These are phyloP conservation scores for Eumaeus atala DNA, from an alignment of 1,140 invertebrate genomes.

Conservation along the genomic window DNA sequence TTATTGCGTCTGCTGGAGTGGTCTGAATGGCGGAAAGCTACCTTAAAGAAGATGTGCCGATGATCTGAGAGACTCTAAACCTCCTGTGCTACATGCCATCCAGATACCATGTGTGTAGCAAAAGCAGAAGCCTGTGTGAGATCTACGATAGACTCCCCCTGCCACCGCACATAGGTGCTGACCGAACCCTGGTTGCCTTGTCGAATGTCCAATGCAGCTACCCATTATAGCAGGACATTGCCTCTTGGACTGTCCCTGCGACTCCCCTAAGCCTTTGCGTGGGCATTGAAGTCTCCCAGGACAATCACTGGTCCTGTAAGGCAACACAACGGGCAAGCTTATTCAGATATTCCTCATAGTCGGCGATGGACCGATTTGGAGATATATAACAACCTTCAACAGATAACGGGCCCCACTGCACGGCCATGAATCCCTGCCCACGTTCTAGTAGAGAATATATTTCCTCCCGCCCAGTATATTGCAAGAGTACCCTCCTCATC, in stretches of 20 bases:
- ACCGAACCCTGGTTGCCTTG: conserved; percentile 23
- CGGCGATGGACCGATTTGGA: not conserved
- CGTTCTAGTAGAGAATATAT: conserved; percentile 4
- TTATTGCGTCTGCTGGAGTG: not conserved
- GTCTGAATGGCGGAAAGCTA: not conserved
- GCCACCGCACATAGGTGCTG: conserved; percentile 31
- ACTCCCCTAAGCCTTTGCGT: conserved; percentile 14
- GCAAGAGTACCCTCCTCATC: conserved; percentile 17
- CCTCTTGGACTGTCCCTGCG: conserved; percentile 13
- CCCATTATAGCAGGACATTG: conserved; percentile 12
- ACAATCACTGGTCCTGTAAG: conserved; percentile 14
- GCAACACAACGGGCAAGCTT: conserved; percentile 3
- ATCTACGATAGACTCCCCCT: conserved; percentile 36
- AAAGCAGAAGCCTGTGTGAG: conserved; percentile 27
- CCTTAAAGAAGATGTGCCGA: conserved; percentile 30
- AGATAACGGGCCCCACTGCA: not conserved
- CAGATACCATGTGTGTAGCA: conserved; percentile 11
- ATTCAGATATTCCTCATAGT: conserved; percentile 6
- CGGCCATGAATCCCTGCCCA: no score
- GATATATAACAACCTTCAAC: conserved; percentile 14
- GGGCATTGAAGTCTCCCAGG: conserved; percentile 24
- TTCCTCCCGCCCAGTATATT: conserved; percentile 19
- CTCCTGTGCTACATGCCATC: conserved; percentile 34
- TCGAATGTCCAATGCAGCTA: conserved; percentile 15
- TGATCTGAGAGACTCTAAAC: conserved; percentile 39